phyloP scores from a whole-genome alignment of 2,113 vertebrate species.

The Oplegnathus fasciatus region DNA sequence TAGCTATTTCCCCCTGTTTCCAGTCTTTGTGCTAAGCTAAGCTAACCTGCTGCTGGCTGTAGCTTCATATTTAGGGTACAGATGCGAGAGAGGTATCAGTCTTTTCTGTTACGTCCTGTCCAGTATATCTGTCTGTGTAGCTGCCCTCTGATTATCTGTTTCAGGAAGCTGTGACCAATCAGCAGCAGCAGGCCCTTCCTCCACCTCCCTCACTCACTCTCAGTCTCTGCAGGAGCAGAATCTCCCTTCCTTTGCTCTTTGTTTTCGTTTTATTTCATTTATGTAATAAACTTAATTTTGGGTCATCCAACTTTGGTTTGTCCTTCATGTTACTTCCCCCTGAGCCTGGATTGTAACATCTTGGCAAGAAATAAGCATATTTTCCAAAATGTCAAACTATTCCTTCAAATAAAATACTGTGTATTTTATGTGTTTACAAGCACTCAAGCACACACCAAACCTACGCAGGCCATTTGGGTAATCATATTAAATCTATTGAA shows the following conservation, averaged over 20 bases:
- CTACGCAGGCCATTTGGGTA: neutral
- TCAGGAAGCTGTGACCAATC: neutral
- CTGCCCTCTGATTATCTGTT: neutral
- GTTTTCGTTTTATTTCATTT: neutral
- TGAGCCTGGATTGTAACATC: neutral
- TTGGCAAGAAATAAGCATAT: neutral
- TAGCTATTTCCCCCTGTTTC: neutral
- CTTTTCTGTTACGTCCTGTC: neutral
- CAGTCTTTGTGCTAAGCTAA: neutral
- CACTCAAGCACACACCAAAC: neutral
- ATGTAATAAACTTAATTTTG: neutral
- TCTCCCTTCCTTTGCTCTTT: neutral
- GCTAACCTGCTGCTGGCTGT: neutral
- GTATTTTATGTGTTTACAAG: neutral
- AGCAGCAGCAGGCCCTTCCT: neutral
- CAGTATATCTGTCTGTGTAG: neutral
- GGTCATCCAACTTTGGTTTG: neutral
- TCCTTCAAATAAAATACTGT: neutral
- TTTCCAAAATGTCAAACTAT: neutral
- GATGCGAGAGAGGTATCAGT: too few relatives aligned
- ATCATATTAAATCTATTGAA: conserved; percentile 10
- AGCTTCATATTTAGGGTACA: neutral
- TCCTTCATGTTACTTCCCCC: neutral
- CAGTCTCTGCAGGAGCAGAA: neutral
- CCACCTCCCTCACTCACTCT: neutral